Evolutionary conservation across 2,113 vertebrate genomes (phyloP).

Genomic region (Carassius auratus): DNA sequence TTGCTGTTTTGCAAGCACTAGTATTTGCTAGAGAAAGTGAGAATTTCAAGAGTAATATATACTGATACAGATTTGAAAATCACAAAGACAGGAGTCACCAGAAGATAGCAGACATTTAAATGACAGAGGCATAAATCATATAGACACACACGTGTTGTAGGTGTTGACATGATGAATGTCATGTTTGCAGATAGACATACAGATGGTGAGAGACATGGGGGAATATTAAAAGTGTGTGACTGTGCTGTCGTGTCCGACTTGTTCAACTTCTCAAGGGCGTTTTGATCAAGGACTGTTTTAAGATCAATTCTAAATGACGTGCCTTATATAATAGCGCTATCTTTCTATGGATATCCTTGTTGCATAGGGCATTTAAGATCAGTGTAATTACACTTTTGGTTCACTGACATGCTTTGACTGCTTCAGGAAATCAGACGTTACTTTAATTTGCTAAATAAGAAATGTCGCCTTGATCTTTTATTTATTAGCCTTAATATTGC

Average conservation of each 20-base stretch:
- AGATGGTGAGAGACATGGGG: background rate
- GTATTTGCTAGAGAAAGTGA: background rate
- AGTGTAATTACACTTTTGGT: slow-evolving; percentile 7
- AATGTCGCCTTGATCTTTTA: slow-evolving; percentile 30
- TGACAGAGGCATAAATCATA: slow-evolving; percentile 25
- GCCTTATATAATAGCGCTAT: slow-evolving; percentile 14
- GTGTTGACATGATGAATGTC: slow-evolving; percentile 28
- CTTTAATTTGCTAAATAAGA: background rate
- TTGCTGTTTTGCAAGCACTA: background rate
- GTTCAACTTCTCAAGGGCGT: slow-evolving; percentile 28
- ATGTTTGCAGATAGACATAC: slow-evolving; percentile 29
- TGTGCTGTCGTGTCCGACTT: background rate
- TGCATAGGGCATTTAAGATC: background rate
- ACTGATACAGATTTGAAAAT: background rate
- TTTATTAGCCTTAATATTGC: slow-evolving; percentile 14
- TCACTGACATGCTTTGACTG: slow-evolving; percentile 1
- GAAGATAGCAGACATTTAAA: background rate
- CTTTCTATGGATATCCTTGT: background rate
- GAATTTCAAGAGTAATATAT: background rate
- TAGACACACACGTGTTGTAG: background rate
- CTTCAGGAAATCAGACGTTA: slow-evolving; percentile 17
- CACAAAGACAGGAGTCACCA: background rate
- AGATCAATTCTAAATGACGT: slow-evolving; percentile 17
- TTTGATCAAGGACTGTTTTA: slow-evolving; percentile 17
- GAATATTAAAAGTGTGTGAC: background rate